Evolutionary conservation across 2,113 vertebrate species (phyloP).

Genomic region (Illadopsis cleaveri): DNA sequence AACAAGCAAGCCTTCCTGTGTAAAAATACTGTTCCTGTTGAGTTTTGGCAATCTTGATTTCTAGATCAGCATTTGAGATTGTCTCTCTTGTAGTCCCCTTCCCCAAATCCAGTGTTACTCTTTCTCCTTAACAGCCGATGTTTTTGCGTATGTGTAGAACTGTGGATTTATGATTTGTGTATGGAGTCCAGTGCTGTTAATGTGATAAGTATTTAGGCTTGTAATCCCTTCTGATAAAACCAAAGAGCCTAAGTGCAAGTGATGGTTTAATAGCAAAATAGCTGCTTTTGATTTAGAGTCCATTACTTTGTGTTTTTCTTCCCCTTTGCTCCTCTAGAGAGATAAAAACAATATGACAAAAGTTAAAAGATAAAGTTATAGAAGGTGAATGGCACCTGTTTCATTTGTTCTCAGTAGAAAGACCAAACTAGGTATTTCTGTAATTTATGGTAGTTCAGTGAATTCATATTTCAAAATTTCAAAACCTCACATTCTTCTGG

Average conservation of each 20-base stretch:
- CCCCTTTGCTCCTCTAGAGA: neutral
- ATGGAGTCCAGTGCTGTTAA: neutral
- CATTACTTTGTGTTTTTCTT: neutral
- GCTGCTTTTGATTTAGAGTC: neutral
- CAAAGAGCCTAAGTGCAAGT: neutral
- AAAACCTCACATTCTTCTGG: rapidly evolving
- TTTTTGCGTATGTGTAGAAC: neutral
- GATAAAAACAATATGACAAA: neutral
- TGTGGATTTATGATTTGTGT: neutral
- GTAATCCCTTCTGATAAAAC: neutral
- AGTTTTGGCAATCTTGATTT: neutral
- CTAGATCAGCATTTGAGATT: neutral
- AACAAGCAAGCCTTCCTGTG: neutral
- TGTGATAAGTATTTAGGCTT: neutral
- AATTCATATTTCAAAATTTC: neutral
- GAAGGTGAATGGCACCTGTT: neutral
- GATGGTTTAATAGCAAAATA: neutral
- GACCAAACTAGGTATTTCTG: neutral
- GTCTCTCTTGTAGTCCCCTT: neutral
- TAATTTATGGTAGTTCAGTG: neutral
- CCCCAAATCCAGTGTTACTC: neutral
- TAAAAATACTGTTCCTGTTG: neutral
- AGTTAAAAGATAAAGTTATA: neutral
- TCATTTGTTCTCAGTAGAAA: neutral
- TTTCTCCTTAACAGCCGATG: neutral